Percentiles rank a stretch among this genome's conserved stretches.
Conservation (phyloP, 2,888 invertebrate genomes). For the Drosophila kambysellisi region DNA sequence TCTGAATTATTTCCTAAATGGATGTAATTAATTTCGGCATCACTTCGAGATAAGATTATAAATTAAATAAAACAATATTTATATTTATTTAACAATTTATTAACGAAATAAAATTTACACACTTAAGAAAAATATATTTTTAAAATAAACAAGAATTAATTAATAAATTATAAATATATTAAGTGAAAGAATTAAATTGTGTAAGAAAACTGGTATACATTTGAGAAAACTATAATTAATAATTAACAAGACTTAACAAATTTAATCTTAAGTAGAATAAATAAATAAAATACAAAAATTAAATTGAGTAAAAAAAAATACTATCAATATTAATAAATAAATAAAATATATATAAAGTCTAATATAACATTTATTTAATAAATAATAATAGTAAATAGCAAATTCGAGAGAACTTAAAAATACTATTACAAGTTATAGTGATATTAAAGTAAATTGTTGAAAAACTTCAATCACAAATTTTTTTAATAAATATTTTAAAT, state of each 20-base stretch:
- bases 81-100: background rate
- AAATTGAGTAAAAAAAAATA: no score
- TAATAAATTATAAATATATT: background rate
- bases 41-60: background rate
- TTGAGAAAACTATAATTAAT: background rate
- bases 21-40: background rate
- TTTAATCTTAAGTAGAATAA: background rate
- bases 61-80: background rate
- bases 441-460: background rate
- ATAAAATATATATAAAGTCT: background rate
- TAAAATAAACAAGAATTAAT: background rate
- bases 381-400: background rate
- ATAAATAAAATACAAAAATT: background rate
- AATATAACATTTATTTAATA: background rate
- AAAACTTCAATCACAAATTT: background rate
- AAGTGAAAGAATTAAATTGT: background rate
- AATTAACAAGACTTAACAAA: background rate
- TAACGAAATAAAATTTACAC: background rate
- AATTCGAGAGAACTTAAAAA: background rate
- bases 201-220: background rate
- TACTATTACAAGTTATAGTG: background rate
- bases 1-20: background rate
- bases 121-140: background rate
- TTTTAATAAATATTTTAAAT: background rate
- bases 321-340: background rate